These are phyloP conservation scores for Bovichtus diacanthus DNA, from an alignment of 2,797 vertebrate genomes.

Conservation along the genomic window DNA sequence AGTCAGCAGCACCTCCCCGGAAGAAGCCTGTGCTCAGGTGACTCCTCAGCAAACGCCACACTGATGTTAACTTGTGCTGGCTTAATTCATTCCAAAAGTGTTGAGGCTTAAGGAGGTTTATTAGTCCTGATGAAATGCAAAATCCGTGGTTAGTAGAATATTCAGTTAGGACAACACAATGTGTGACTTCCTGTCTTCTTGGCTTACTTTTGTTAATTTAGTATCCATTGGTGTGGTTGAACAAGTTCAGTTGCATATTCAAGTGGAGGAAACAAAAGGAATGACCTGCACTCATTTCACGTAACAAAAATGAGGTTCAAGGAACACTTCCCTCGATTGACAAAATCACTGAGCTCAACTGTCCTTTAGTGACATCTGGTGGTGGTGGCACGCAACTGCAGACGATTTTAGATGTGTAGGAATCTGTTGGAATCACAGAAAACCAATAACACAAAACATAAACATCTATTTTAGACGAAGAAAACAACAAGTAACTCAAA, in stretches of 20 bases:
- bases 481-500: no score
- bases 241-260: no score
- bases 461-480: background rate
- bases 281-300: no score
- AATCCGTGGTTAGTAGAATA: background rate
- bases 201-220: background rate
- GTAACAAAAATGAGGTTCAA: no score
- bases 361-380: constrained; percentile 1
- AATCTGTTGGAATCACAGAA: background rate
- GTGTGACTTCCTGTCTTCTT: background rate
- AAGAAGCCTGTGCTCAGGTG: constrained; percentile 93
- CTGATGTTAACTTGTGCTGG: no score
- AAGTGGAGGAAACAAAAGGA: no score
- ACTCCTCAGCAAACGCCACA: background rate
- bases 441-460: background rate
- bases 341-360: background rate
- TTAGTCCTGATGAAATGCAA: background rate
- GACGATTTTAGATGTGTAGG: background rate
- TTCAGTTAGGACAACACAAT: background rate
- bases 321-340: no score
- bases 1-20: constrained; percentile 84
- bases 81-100: no score
- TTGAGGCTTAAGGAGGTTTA: background rate
- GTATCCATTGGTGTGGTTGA: background rate
- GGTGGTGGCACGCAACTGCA: background rate